phyloP scores from a whole-genome alignment of 2,888 invertebrate species.

The Coenonympha glycerion region DNA sequence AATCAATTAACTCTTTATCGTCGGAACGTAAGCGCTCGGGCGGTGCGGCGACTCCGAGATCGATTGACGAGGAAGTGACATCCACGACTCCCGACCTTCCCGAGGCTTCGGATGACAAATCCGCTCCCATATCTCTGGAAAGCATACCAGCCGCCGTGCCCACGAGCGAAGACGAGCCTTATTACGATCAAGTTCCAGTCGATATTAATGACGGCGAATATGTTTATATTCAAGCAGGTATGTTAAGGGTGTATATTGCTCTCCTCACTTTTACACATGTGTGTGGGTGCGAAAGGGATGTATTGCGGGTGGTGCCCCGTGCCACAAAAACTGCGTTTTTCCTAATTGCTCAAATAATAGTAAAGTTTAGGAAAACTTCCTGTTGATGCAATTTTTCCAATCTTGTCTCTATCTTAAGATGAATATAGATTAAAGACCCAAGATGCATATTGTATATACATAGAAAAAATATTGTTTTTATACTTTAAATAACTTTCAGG shows the following conservation, averaged over 20 bases:
- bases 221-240: conserved; percentile 83
- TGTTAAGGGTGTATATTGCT: conserved; percentile 23
- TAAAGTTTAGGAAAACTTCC: no score
- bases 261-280: neutral
- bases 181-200: conserved; percentile 82
- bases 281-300: no score
- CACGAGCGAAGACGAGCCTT: conserved; percentile 77
- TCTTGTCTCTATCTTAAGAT: no score
- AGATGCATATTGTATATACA: no score
- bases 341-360: no score
- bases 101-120: conserved; percentile 58
- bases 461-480: no score
- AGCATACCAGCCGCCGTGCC: conserved; percentile 56
- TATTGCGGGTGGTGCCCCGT: no score
- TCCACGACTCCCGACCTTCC: conserved; percentile 59
- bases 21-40: conserved; percentile 75
- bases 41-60: conserved; percentile 70
- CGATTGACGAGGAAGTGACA: conserved; percentile 64
- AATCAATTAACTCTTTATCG: conserved; percentile 79
- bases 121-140: conserved; percentile 61
- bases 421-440: no score
- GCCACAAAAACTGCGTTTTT: no score
- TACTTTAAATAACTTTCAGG: no score
- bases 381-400: no score
- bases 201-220: conserved; percentile 83